Evolutionary conservation across 2,797 vertebrate genomes (phyloP), one percentile per base, ranked within the genome.

Genomic region (Sciaenops ocellatus): DNA sequence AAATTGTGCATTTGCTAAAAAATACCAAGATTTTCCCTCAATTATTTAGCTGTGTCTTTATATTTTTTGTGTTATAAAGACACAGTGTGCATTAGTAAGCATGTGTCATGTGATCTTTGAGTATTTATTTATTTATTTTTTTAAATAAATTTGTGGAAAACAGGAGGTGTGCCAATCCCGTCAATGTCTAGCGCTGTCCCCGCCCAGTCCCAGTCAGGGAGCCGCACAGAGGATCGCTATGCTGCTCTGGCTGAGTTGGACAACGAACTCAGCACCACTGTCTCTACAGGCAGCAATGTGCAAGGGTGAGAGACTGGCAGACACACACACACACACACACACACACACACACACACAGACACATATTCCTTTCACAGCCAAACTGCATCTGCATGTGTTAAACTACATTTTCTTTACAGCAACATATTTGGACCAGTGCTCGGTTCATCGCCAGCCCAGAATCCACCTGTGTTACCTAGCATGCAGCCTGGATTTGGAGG

Each of bases 401-500:
- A 69, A 50, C 1, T 24, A 6, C 0, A 24, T 74, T 88, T 62
- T 83, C 18, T 73, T 55, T 41, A 72, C 92, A 97, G 96, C 92
- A 97, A 89, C 94, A 87, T 97, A 86, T 99, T 97, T 95, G 97
- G 97, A 94, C 96, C 97, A 63, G 96, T 96, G 61, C 94, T 97
- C 2, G 96, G 96, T 85, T 96, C 96, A 81, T 95, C 97, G 56
- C 92, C 96, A 76, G 95, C 96, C 78, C 97, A 97, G 91, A 95
- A 96, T 78, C 96, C 96, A 57, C 94, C 96, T 48, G 93, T 96
- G 69, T 90, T 97, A 92, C 96, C 97, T 38, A 96, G 92, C 55
- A 96, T 97, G 91, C 97, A 96, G 89, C 96, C 97, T 90, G 95
- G 96, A 1, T 99, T 97, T 94, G 96, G 96, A 97, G 97, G 98